Evolutionary conservation across 30 jellyfish, hydroid and myxozoan genomes (phyloP), one percentile per base, ranked within the genome.

Genomic region (Cassiopea andromeda): DNA sequence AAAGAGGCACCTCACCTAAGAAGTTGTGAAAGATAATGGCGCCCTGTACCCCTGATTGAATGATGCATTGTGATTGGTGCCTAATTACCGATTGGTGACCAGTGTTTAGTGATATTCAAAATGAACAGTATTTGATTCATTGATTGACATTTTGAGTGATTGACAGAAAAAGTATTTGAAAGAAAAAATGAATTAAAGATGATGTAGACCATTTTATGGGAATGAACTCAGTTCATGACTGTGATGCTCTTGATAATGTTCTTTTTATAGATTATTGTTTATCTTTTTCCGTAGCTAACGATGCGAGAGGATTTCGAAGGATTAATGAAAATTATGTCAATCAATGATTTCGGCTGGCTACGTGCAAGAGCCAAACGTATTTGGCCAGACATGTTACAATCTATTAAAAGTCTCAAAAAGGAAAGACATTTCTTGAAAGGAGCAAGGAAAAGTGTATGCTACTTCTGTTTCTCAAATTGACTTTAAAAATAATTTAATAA

Each of bases 331-430:
- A 10, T 90, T 3, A 46, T 94, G 64, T 84, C 98, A 68, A 60
- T 76, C 0, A 43, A 75, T 8, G 69, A 66, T 78, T 94, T 49
- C 83, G 88, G 75, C 1, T 94, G 98, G 98, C 49, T 91, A 72
- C 78, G 91, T 9, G 83, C 69, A 64, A 90, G 98, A 64, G 94
- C 92, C 1, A 73, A 46, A 19, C 92, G 73, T 15, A 44, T 83
- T 50, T 94, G 98, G 98, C 92, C 93, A 57, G 90, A 89, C 44
- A 73, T 97, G 90, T 19, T 81, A 3, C 90, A 84, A 15, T 93
- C 98, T 16, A 84, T 75, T 43, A 60, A 61, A 5, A 44, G 19
- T 47, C 80, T 94, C 54, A 82, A 44, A 60, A 17, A 68, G 2
- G 50, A 77, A 10, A 66, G 72, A 70, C 95, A 77, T 7, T 77